A percentile compares a stretch with the other conserved stretches of the same genome.
Conservation (phyloP, 2,888 invertebrate genomes). For the Drosophila pseudotakahashii region DNA sequence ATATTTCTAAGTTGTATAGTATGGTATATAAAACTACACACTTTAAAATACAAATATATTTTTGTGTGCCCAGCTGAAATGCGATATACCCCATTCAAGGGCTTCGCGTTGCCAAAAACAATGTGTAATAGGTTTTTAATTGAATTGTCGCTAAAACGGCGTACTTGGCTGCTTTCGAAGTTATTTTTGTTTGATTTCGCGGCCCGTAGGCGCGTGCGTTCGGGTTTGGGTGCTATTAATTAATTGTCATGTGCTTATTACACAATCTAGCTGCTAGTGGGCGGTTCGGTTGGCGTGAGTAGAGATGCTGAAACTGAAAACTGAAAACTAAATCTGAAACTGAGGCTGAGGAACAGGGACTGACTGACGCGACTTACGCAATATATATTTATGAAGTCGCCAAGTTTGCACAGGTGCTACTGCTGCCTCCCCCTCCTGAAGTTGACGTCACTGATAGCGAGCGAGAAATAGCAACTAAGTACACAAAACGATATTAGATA, state of each 20-base stretch:
- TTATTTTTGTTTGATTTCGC: slow-evolving; percentile 25
- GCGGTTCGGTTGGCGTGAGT: slow-evolving; percentile 17
- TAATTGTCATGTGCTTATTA: slow-evolving; percentile 72
- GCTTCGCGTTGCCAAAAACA: slow-evolving; percentile 36
- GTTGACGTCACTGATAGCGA: slow-evolving; percentile 73
- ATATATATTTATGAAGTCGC: slow-evolving; percentile 23
- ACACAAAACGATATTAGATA: slow-evolving; percentile 17
- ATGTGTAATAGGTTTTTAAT: slow-evolving; percentile 73
- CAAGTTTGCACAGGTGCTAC: slow-evolving; percentile 39
- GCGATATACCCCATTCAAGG: slow-evolving; percentile 18
- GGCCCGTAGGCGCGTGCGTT: slow-evolving; percentile 54
- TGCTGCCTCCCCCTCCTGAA: slow-evolving; percentile 46
- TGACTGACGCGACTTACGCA: slow-evolving; percentile 72
- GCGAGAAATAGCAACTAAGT: slow-evolving; percentile 31
- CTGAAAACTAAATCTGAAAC: slow-evolving; percentile 3
- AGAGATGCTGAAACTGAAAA: slow-evolving; percentile 26
- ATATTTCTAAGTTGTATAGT: too few species aligned
- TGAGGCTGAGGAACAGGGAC: slow-evolving; percentile 32
- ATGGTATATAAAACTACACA: too few species aligned
- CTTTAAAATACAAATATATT: neutral
- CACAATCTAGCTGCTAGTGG: slow-evolving; percentile 60
- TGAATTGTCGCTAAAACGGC: slow-evolving; percentile 72
- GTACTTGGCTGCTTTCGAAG: slow-evolving; percentile 35
- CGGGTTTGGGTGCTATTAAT: slow-evolving; percentile 59
- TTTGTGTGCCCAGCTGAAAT: neutral